phyloP scores from a whole-genome alignment of 2,113 vertebrate species.

The Phoxinus phoxinus region DNA sequence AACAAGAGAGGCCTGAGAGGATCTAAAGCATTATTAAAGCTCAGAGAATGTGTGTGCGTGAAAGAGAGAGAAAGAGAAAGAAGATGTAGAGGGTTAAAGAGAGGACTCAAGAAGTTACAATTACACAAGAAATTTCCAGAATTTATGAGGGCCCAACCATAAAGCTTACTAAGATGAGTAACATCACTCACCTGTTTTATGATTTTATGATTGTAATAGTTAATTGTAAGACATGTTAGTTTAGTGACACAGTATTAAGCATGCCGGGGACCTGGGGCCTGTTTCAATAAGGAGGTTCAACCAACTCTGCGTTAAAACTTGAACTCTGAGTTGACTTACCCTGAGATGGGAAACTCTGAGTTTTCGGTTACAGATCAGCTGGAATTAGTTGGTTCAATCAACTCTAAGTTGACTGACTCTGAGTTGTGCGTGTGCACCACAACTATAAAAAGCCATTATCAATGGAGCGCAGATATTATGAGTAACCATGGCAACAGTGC shows the following conservation, averaged over 20 bases:
- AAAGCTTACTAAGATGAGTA: background rate
- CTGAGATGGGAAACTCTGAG: too few species aligned
- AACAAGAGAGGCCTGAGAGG: conserved; percentile 71
- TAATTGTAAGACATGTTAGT: background rate
- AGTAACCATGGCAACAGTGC: too few species aligned
- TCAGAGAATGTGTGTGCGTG: conserved; percentile 75
- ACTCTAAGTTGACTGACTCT: too few species aligned
- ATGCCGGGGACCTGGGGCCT: background rate
- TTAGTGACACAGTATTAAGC: background rate
- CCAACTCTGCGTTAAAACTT: too few species aligned
- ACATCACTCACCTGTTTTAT: background rate
- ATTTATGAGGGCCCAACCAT: background rate
- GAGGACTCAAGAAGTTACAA: background rate
- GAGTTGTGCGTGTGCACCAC: too few species aligned
- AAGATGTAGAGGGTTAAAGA: conserved; percentile 22
- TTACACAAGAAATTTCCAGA: background rate
- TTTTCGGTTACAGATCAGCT: too few species aligned
- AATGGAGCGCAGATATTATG: too few species aligned
- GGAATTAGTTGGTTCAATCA: too few species aligned
- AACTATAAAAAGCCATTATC: too few species aligned
- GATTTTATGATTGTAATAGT: background rate
- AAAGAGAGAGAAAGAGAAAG: conserved; percentile 57
- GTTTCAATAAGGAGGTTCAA: too few species aligned
- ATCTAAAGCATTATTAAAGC: conserved; percentile 81
- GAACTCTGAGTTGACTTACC: too few species aligned